These are phyloP conservation scores for Pseudomyrmex pallidus DNA, from an alignment of 1,140 invertebrate species.

Conservation along the genomic window DNA sequence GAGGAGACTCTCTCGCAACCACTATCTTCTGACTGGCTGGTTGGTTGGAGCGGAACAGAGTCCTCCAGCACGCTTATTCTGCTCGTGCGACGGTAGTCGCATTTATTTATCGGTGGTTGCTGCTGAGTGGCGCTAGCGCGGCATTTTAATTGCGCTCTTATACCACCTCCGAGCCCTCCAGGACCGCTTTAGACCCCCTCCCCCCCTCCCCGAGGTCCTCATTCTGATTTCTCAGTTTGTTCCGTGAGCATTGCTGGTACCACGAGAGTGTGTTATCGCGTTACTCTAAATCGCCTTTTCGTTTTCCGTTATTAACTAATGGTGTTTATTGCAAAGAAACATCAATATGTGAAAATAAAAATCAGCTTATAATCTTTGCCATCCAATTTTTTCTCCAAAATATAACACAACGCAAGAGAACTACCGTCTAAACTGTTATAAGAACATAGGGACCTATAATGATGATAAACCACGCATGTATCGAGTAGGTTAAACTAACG, in stretches of 20 bases:
- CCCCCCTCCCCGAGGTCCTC: slow-evolving; percentile 17
- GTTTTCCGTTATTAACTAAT: not conserved
- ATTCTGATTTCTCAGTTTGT: not conserved
- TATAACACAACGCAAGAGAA: too few species aligned
- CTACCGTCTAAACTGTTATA: too few species aligned
- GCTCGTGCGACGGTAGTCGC: slow-evolving; percentile 75
- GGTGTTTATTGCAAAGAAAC: not conserved
- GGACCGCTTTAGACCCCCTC: slow-evolving; percentile 34
- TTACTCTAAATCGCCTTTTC: slow-evolving; percentile 61
- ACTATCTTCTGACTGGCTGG: slow-evolving; percentile 67
- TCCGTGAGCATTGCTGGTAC: slow-evolving; percentile 29
- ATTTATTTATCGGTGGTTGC: slow-evolving; percentile 85
- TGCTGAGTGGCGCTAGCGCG: slow-evolving; percentile 85
- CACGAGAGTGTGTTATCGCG: slow-evolving; percentile 66
- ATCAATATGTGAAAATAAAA: not conserved
- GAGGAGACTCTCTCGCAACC: slow-evolving; percentile 67
- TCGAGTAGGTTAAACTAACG: slow-evolving; percentile 43
- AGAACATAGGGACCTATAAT: not conserved
- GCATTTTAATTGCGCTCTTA: slow-evolving; percentile 85
- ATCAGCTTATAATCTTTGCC: not conserved
- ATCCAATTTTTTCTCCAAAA: not conserved
- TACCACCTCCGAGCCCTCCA: slow-evolving; percentile 76
- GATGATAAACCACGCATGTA: slow-evolving; percentile 15
- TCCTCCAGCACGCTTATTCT: slow-evolving; percentile 80
- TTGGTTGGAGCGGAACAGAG: slow-evolving; percentile 61